phyloP scores from a whole-genome alignment of 2,888 invertebrate species.

The Alloplasta piceator region DNA sequence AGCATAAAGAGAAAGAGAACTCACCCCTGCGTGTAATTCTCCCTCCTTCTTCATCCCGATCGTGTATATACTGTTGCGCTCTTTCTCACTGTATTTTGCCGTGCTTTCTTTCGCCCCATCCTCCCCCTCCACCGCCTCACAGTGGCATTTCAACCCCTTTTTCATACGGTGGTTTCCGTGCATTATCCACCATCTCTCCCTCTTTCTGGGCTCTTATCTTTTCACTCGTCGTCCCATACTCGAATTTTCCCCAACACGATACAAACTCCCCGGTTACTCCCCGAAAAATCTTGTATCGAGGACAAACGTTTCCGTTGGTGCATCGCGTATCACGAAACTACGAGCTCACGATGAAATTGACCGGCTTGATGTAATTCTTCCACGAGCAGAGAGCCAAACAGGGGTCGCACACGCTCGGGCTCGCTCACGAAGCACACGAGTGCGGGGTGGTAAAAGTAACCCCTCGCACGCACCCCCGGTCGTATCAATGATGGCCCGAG shows the following conservation, averaged over 20 bases:
- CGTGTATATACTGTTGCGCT: constrained; percentile 18
- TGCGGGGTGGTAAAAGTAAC: constrained; percentile 28
- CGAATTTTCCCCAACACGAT: constrained; percentile 70
- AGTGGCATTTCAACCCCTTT: constrained; percentile 57
- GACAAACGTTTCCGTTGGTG: constrained; percentile 66
- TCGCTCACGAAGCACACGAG: not conserved
- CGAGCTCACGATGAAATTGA: constrained; percentile 6
- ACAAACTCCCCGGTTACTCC: constrained; percentile 68
- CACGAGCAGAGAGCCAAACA: not conserved
- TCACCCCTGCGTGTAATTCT: constrained; percentile 37
- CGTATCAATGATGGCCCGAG: constrained; percentile 78
- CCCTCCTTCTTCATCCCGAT: constrained; percentile 29
- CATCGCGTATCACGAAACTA: not conserved
- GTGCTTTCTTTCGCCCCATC: constrained; percentile 48
- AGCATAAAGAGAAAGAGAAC: constrained; percentile 49
- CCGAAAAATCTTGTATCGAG: constrained; percentile 70
- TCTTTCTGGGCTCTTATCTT: constrained; percentile 6
- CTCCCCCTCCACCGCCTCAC: not conserved
- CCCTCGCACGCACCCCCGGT: constrained; percentile 55
- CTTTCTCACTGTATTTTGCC: constrained; percentile 43
- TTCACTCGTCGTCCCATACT: constrained; percentile 43
- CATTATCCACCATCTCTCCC: constrained; percentile 45
- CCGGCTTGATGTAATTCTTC: not conserved
- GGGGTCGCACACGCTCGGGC: not conserved
- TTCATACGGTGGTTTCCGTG: constrained; percentile 38